Evolutionary conservation across 2,888 invertebrate genomes (phyloP).

Genomic region (Oxystoma pomonae): DNA sequence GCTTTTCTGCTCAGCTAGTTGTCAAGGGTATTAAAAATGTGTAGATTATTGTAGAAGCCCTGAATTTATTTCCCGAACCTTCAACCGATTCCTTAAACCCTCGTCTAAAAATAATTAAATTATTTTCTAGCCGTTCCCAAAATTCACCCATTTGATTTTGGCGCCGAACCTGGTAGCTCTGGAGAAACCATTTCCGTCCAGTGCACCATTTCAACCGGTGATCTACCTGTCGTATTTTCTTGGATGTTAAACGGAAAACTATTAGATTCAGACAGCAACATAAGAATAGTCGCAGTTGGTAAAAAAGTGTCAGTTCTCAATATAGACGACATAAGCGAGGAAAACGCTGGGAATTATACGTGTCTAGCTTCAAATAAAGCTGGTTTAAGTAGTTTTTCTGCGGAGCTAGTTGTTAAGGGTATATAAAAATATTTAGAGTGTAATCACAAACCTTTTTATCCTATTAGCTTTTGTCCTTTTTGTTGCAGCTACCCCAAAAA

Average conservation of each 20-base stretch:
- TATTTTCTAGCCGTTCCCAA: constrained; percentile 54
- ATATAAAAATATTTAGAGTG: constrained; percentile 15
- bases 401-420: constrained; percentile 72
- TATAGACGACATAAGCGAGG: constrained; percentile 59
- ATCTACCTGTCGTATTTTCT: constrained; percentile 71
- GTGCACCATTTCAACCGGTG: constrained; percentile 70
- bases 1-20: constrained; percentile 49
- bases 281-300: constrained; percentile 52
- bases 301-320: constrained; percentile 60
- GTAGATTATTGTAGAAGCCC: background rate
- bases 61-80: no score
- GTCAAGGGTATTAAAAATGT: constrained; percentile 52
- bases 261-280: constrained; percentile 50
- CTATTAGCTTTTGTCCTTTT: background rate
- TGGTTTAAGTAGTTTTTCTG: constrained; percentile 50
- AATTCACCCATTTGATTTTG: constrained; percentile 59
- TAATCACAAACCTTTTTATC: background rate
- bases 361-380: constrained; percentile 61
- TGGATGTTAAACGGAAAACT: constrained; percentile 68
- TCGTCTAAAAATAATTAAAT: constrained; percentile 46
- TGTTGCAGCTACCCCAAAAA: constrained; percentile 56
- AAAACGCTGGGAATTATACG: constrained; percentile 62
- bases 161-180: constrained; percentile 46
- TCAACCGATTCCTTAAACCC: background rate
- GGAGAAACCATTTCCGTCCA: constrained; percentile 48